Evolutionary conservation across 2,888 invertebrate species (phyloP).

Genomic region (Sceliomorpha sp.): DNA sequence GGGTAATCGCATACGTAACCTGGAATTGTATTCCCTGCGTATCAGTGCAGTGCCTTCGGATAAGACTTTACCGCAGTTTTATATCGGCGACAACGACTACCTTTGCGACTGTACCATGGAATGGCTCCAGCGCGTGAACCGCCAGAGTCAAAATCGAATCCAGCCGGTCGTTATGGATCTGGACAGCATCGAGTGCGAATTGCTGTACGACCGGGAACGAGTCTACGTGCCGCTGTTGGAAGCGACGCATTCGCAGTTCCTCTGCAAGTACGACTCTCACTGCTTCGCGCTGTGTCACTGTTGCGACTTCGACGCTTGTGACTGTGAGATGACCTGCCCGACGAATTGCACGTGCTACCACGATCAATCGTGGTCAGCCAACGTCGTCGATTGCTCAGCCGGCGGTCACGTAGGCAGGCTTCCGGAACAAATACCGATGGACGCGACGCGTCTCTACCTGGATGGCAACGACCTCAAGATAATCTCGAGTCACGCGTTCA

Average conservation of each 20-base stretch:
- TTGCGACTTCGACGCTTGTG: conserved; percentile 95
- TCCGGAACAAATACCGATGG: conserved; percentile 93
- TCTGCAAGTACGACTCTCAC: conserved; percentile 91
- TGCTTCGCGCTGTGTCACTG: conserved; percentile 94
- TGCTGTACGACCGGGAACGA: conserved; percentile 88
- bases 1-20: conserved; percentile 88
- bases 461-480: conserved; percentile 90
- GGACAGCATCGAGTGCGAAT: conserved; percentile 90
- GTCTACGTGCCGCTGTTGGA: conserved; percentile 88
- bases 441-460: conserved; percentile 92
- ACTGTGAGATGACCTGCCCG: conserved; percentile 96
- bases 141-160: conserved; percentile 86
- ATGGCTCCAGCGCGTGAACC: conserved; percentile 91
- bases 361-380: conserved; percentile 92
- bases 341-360: conserved; percentile 93
- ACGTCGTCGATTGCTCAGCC: conserved; percentile 90
- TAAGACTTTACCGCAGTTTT: conserved; percentile 89
- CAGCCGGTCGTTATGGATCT: conserved; percentile 91
- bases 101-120: conserved; percentile 95
- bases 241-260: conserved; percentile 90
- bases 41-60: conserved; percentile 88
- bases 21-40: conserved; percentile 88
- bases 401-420: conserved; percentile 86
- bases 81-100: conserved; percentile 92
- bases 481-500: conserved; percentile 87